Base-by-base conservation (phyloP, 2,888 invertebrate species). In the Melanotus villosus region DNA sequence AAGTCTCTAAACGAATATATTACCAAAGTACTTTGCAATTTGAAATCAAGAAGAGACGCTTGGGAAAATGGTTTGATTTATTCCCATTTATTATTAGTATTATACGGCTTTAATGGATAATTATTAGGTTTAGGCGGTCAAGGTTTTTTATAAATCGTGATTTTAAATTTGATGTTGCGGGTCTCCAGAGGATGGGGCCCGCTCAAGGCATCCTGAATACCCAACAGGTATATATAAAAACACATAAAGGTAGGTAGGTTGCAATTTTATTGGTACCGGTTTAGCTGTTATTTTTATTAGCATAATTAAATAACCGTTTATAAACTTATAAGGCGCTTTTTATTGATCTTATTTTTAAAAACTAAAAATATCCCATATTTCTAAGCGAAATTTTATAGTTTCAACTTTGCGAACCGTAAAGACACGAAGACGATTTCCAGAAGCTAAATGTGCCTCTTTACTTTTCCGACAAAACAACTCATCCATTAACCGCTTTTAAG, bases 1-100 rank as follows among this genome's bases (percentile, higher is more conserved):
- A 60, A 71, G 73, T 60, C 74, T n/a, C n/a, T n/a, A 76, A 77
- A 76, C 76, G 76, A 76, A 76, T 76, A 54, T 36, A 47, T 45
- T 57, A 57, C 23, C 36, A 21, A 67, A 62, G 58, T 50, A 56
- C 63, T 54, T 30, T 56, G 56, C 32, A 26, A 65, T 50, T 38
- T 50, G 54, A 41, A 52, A 26, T 52, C 50, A 26, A 60, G 58
- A 66, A 52, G n/a, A n/a, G 59, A 69, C 54, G 59, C 43, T n/a
- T 69, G 52, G 54, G 34, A 65, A 68, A 58, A 62, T 43, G 36
- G 14, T 36, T 59, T 65, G 59, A 65, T 70, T 70, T 70, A 69
- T 69, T 34, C 52, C 50, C 64, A 19, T 64, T 56, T 63, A 45
- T 47, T 62, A 41, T 62, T 32, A 36, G 16, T 50, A 54, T 60